These are phyloP conservation scores for Dallia pectoralis DNA, from an alignment of 2,797 vertebrate genomes.

Conservation along the genomic window DNA sequence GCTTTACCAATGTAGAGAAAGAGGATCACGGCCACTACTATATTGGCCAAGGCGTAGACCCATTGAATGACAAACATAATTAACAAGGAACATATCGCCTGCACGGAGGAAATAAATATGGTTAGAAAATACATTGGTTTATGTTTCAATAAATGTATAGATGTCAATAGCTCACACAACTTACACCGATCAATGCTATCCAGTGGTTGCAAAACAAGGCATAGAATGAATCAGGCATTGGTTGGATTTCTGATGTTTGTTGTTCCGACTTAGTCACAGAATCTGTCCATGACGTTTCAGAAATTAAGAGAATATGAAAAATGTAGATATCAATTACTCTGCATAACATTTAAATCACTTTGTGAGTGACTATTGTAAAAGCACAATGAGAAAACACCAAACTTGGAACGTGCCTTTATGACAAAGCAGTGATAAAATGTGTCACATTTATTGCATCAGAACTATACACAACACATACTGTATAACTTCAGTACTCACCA, in stretches of 20 bases:
- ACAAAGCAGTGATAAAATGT: not conserved
- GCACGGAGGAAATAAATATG: conserved; percentile 40
- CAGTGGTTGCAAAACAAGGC: conserved; percentile 85
- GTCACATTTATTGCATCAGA: no score
- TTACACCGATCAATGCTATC: conserved; percentile 88
- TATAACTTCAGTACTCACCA: conserved; percentile 50
- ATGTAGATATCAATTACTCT: not conserved
- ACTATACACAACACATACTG: no score
- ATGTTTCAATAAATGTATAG: not conserved
- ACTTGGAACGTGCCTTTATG: no score
- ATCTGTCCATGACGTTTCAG: conserved; percentile 58
- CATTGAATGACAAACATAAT: conserved; percentile 98
- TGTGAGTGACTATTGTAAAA: not conserved
- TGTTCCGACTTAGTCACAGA: conserved; percentile 67
- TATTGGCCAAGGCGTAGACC: conserved; percentile 87
- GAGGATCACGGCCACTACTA: conserved; percentile 80
- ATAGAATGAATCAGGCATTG: conserved; percentile 74
- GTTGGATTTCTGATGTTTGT: conserved; percentile 76
- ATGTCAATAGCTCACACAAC: conserved; percentile 49
- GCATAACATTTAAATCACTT: conserved; percentile 9
- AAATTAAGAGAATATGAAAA: conserved; percentile 1
- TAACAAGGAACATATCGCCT: conserved; percentile 84
- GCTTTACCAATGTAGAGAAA: conserved; percentile 92
- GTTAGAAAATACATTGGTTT: not conserved
- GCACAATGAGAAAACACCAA: no score